phyloP scores from a whole-genome alignment of 2,888 invertebrate genomes.

The Mongoloraphidia duomilia region DNA sequence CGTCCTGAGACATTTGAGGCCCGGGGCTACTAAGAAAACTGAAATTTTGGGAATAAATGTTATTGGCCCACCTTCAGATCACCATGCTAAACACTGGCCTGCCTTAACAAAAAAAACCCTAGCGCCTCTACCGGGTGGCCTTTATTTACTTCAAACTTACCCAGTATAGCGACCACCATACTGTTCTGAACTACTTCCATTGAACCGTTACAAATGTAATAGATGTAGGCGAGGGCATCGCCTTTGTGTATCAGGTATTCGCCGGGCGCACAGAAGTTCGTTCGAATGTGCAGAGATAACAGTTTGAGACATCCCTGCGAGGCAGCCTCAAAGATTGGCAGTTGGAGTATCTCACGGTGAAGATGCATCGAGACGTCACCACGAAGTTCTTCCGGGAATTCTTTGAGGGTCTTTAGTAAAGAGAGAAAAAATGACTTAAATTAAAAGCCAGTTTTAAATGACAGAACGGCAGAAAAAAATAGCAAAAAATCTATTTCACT shows the following conservation, averaged over 20 bases:
- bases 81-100: no score
- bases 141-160: slow-evolving; percentile 40
- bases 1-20: no score
- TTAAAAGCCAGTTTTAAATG: no score
- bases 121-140: no score
- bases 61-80: no score
- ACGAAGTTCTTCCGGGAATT: slow-evolving; percentile 89
- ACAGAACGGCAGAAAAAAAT: no score
- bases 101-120: no score
- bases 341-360: slow-evolving; percentile 82
- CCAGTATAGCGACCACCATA: slow-evolving; percentile 93
- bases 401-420: slow-evolving; percentile 66
- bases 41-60: no score
- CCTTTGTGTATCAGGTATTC: slow-evolving; percentile 90
- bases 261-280: slow-evolving; percentile 92
- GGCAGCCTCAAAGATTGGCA: slow-evolving; percentile 88
- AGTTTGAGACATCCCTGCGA: slow-evolving; percentile 90
- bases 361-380: slow-evolving; percentile 94
- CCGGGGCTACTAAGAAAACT: no score
- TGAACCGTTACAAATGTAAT: slow-evolving; percentile 91
- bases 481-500: no score
- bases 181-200: slow-evolving; percentile 95
- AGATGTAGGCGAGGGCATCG: slow-evolving; percentile 84
- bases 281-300: slow-evolving; percentile 80
- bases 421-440: background rate